These are phyloP conservation scores for Carassius auratus DNA, from an alignment of 2,113 vertebrate genomes.

Conservation along the genomic window DNA sequence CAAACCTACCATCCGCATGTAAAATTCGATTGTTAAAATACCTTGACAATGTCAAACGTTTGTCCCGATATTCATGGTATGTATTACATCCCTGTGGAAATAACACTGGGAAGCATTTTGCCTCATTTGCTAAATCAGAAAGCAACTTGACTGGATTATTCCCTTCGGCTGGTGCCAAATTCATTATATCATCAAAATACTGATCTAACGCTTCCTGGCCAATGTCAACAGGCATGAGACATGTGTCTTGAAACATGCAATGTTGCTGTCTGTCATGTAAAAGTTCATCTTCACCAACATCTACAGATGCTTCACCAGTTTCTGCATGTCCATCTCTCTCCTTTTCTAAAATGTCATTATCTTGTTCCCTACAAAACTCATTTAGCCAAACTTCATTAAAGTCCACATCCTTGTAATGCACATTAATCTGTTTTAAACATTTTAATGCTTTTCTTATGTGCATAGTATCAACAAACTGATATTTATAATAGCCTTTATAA, in stretches of 20 bases:
- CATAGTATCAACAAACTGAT: conserved; percentile 41
- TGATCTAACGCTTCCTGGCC: background rate
- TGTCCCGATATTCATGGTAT: background rate
- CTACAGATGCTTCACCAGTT: background rate
- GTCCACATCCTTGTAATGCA: background rate
- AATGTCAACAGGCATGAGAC: conserved; percentile 6
- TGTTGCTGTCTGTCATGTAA: background rate
- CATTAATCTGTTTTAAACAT: background rate
- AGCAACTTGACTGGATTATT: background rate
- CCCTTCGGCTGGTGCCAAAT: background rate
- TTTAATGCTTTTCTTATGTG: conserved; percentile 6
- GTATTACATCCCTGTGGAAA: background rate
- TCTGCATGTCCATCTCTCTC: background rate
- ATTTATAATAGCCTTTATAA: background rate
- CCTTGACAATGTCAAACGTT: background rate
- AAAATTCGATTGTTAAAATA: conserved; percentile 5
- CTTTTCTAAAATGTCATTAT: background rate
- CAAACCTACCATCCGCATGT: background rate
- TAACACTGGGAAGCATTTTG: background rate
- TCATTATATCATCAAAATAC: background rate
- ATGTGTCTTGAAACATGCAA: background rate
- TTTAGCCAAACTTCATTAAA: conserved; percentile 7
- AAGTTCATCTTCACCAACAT: background rate
- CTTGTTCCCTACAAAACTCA: background rate
- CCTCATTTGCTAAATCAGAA: background rate